Evolutionary conservation across 2,888 invertebrate genomes (phyloP).

Genomic region (Lamproptera curius): DNA sequence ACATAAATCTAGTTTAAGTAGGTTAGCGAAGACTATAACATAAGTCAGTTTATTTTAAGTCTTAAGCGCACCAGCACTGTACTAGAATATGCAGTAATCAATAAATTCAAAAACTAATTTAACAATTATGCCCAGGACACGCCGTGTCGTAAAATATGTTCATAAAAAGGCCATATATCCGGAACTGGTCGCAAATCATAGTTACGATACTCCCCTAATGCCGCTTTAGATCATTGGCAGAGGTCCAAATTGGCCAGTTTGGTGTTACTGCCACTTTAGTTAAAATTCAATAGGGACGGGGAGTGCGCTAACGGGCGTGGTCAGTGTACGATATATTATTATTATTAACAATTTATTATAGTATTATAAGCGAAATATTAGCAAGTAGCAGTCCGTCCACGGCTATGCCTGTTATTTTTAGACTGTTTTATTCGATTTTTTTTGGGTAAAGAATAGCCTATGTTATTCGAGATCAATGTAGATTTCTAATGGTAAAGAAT

Average conservation of each 20-base stretch:
- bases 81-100: not conserved
- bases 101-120: not conserved
- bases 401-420: too few species aligned
- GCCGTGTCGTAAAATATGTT: not conserved
- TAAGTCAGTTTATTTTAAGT: too few species aligned
- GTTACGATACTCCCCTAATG: constrained; percentile 17
- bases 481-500: too few species aligned
- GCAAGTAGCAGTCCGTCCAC: too few species aligned
- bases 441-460: too few species aligned
- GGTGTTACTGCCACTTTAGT: constrained; percentile 28
- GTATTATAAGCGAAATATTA: too few species aligned
- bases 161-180: constrained; percentile 14
- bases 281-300: constrained; percentile 42
- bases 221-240: constrained; percentile 18
- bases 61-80: too few species aligned
- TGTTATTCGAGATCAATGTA: too few species aligned
- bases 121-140: not conserved
- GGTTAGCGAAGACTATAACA: too few species aligned
- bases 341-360: too few species aligned
- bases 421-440: too few species aligned
- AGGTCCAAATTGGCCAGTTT: constrained; percentile 27
- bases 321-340: constrained; percentile 22
- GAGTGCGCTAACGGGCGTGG: constrained; percentile 25
- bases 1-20: too few species aligned
- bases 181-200: constrained; percentile 13